These are phyloP conservation scores for Torymus auratus DNA, from an alignment of 2,888 invertebrate genomes.

Conservation along the genomic window DNA sequence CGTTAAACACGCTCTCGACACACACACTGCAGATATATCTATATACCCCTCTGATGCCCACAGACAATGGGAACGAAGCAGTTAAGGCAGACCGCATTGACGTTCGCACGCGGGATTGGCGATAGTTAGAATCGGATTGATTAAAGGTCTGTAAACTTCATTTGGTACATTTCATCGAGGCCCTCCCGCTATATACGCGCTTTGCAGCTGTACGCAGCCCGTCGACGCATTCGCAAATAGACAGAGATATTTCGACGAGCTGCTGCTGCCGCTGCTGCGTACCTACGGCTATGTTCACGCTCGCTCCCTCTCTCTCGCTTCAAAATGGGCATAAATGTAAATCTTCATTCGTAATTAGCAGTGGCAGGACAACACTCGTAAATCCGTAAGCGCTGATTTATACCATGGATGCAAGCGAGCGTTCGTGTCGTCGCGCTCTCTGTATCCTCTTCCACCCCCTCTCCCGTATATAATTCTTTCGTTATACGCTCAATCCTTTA, in stretches of 20 bases:
- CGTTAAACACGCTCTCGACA: too few species aligned
- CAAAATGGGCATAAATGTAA: slow-evolving; percentile 58
- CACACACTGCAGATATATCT: too few species aligned
- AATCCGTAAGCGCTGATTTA: slow-evolving; percentile 67
- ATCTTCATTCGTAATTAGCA: slow-evolving; percentile 66
- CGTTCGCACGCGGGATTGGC: slow-evolving; percentile 16
- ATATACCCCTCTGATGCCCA: too few species aligned
- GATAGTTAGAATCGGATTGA: slow-evolving; percentile 48
- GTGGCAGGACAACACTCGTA: slow-evolving; percentile 62
- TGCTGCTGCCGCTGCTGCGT: too few species aligned
- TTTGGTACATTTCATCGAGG: slow-evolving; percentile 48
- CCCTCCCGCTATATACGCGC: too few species aligned
- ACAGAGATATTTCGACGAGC: slow-evolving; percentile 43
- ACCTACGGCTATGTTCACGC: too few species aligned
- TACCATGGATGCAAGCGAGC: neutral
- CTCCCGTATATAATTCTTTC: neutral
- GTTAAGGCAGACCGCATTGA: neutral
- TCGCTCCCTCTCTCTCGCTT: neutral
- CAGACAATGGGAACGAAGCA: neutral
- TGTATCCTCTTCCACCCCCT: neutral
- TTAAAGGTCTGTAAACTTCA: slow-evolving; percentile 57
- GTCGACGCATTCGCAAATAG: slow-evolving; percentile 49
- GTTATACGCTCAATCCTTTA: neutral
- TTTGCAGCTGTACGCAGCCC: neutral
- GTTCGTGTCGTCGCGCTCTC: neutral